Evolutionary conservation across 2,797 vertebrate genomes (phyloP), one percentile per base, ranked within the genome.

Genomic region (Manis javanica): DNA sequence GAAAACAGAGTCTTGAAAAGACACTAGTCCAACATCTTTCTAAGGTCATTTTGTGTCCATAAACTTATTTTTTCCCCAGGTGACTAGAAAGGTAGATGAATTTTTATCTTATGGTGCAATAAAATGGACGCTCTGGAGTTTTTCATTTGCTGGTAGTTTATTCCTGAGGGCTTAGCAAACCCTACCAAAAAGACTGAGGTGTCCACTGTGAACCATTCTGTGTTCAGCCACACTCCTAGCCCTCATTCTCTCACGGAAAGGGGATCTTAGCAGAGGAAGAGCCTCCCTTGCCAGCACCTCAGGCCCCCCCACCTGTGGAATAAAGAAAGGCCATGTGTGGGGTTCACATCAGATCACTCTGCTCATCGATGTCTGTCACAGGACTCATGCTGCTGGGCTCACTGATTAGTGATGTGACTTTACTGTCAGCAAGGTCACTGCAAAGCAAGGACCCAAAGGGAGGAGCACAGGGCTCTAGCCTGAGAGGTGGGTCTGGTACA

Each of bases 401-500:
- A 13, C 21, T 34, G 55, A 23, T 64, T 63, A 72, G 31, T 78
- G 37, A 79, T 74, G 57, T 61, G 82, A 72, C 63, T 42, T 96
- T 10, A 72, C 11, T 31, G 69, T 24, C 9, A 78, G 12, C 49
- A 87, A 83, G 71, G 88, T 92, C 82, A 79, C 61, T 83, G 75
- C 26, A 72, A 92, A 94, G 66, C 63, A 55, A 82, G 37, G 31
- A 49, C 63, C 37, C 87, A 4, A n/a, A 23, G 53, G 88, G 75
- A 64, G 69, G n/a, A 94, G 26, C 24, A 10, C 42, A 83, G 69
- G 53, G 63, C 49, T 96, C 24, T 74, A 94, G 59, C 57, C 39
- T 83, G 49, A 84, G 77, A 97, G 64, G 95, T 34, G 92, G 84
- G 1, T 2, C n/a, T 90, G 21, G 95, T 94, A 69, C 57, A 95